Evolutionary conservation across 2,113 vertebrate species (phyloP).

Genomic region (Dromiciops gliroides): DNA sequence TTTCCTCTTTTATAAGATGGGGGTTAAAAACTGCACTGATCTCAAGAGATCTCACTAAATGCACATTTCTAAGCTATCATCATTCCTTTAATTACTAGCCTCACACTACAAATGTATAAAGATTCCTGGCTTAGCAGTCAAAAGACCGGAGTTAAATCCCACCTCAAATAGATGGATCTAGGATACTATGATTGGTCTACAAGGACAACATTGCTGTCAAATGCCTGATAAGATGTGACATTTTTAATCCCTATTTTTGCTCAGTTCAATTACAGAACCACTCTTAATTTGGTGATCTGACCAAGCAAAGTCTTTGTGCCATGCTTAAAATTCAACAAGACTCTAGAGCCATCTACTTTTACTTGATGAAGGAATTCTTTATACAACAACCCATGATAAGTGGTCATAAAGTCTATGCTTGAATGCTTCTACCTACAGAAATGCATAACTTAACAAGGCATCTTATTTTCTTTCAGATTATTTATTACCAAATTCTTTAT

Average conservation of each 20-base stretch:
- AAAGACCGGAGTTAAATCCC: not conserved
- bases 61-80: not conserved
- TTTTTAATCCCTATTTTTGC: not conserved
- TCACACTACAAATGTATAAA: not conserved
- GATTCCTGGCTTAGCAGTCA: not conserved
- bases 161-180: not conserved
- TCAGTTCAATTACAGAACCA: not conserved
- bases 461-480: not conserved
- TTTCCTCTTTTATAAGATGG: not conserved
- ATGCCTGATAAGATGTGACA: not conserved
- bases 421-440: not conserved
- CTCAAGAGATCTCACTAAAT: not conserved
- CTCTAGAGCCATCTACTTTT: not conserved
- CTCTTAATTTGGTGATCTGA: not conserved
- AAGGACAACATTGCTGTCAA: not conserved
- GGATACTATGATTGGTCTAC: not conserved
- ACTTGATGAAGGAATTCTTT: not conserved
- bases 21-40: not conserved
- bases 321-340: not conserved
- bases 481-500: not conserved
- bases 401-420: not conserved
- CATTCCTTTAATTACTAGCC: not conserved
- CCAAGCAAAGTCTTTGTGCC: not conserved
- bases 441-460: not conserved
- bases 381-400: not conserved